Percentiles rank a stretch among this genome's conserved stretches.
Conservation (phyloP, 1,140 invertebrate genomes). For the silkworm (Bombyx mori) region ASM3026992v2 NC_085122.1:3400501-3401000, state of each 20-base stretch:
- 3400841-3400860: constrained; percentile 61
- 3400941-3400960: too few relatives aligned
- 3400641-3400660: constrained; percentile 9
- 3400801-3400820: not conserved
- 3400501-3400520: constrained; percentile 4
- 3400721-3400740: constrained; percentile 21
- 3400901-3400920: constrained; percentile 3
- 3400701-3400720: constrained; percentile 34
- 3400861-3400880: constrained; percentile 57
- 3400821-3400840: constrained; percentile 51
- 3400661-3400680: constrained; percentile 40
- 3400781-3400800: constrained; percentile 4
- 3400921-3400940: too few relatives aligned
- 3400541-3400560: constrained; percentile 18
- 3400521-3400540: constrained; percentile 16
- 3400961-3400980: too few relatives aligned
- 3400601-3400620: constrained; percentile 6
- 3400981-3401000: too few relatives aligned
- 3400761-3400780: constrained; percentile 28
- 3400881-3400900: constrained; percentile 57
- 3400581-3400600: constrained; percentile 8
- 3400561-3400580: not conserved
- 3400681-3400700: constrained; percentile 36
- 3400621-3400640: constrained; percentile 8
- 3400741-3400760: constrained; percentile 27